A percentile compares a stretch with the other conserved stretches of the same genome.
Conservation (phyloP, 2,113 vertebrate species). For the Meriones unguiculatus region DNA sequence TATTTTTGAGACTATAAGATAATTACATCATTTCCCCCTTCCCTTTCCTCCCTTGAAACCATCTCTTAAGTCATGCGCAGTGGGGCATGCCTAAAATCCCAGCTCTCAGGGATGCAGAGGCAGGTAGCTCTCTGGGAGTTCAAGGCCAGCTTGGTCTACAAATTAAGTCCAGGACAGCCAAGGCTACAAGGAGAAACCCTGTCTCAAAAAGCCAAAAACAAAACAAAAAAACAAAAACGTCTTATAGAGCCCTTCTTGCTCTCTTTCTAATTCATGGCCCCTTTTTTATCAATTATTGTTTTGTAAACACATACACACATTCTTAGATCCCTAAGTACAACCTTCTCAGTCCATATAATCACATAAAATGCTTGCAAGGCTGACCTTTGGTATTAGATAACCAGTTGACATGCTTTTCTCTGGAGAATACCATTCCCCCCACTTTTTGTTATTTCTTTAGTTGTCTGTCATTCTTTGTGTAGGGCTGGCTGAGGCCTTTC, state of each 20-base stretch:
- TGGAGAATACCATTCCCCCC: not conserved
- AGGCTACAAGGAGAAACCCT: too few relatives aligned
- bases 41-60: not conserved
- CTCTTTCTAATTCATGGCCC: not conserved
- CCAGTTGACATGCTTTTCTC: not conserved
- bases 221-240: not conserved
- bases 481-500: not conserved
- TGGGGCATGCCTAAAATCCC: too few relatives aligned
- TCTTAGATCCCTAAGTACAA: not conserved
- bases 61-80: too few relatives aligned
- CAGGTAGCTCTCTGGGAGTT: too few relatives aligned
- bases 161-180: too few relatives aligned
- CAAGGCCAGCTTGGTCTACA: too few relatives aligned
- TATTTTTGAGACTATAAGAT: not conserved
- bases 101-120: too few relatives aligned
- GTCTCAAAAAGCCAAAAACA: too few relatives aligned
- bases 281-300: not conserved
- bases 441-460: not conserved
- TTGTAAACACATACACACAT: not conserved
- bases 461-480: not conserved
- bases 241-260: not conserved
- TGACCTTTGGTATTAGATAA: not conserved
- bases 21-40: not conserved
- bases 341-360: not conserved
- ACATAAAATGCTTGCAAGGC: not conserved